phyloP scores from a whole-genome alignment of 2,113 vertebrate genomes.

The Thoracochromis brauschi region DNA sequence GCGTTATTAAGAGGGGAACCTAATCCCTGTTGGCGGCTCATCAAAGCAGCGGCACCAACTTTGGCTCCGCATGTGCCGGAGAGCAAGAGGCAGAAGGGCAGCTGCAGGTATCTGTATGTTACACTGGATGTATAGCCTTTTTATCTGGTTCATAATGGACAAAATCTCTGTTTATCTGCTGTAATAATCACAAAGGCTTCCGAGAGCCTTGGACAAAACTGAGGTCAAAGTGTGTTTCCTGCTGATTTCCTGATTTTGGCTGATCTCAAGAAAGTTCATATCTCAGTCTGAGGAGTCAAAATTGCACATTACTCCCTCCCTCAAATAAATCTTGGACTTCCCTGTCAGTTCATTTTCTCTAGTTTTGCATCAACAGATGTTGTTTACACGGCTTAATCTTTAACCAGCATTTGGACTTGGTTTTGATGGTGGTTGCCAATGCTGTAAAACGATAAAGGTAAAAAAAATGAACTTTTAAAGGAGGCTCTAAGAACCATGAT shows the following conservation, averaged over 20 bases:
- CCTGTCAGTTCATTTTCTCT: neutral
- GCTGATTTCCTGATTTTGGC: neutral
- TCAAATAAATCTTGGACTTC: neutral
- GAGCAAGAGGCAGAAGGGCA: slow-evolving; percentile 16
- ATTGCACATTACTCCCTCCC: fast-evolving
- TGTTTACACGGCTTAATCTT: fast-evolving
- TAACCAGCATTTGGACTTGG: neutral
- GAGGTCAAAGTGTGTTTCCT: neutral
- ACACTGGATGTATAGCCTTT: neutral
- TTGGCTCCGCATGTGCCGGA: slow-evolving; percentile 63
- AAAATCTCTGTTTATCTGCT: neutral
- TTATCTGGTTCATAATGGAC: neutral
- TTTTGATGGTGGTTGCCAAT: neutral
- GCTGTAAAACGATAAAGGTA: neutral
- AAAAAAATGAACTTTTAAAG: neutral
- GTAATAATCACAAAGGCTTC: neutral
- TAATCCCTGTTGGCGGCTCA: slow-evolving; percentile 57
- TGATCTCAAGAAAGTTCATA: neutral
- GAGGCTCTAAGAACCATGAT: neutral
- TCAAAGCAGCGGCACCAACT: slow-evolving; percentile 74
- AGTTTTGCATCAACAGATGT: fast-evolving
- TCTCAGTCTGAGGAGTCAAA: neutral
- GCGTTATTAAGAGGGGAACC: slow-evolving; percentile 67
- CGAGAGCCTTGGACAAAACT: neutral
- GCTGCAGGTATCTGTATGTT: slow-evolving; percentile 27